Evolutionary conservation across 2,797 vertebrate species (phyloP), one percentile per base, ranked within the genome.

Genomic region (Pampus argenteus): DNA sequence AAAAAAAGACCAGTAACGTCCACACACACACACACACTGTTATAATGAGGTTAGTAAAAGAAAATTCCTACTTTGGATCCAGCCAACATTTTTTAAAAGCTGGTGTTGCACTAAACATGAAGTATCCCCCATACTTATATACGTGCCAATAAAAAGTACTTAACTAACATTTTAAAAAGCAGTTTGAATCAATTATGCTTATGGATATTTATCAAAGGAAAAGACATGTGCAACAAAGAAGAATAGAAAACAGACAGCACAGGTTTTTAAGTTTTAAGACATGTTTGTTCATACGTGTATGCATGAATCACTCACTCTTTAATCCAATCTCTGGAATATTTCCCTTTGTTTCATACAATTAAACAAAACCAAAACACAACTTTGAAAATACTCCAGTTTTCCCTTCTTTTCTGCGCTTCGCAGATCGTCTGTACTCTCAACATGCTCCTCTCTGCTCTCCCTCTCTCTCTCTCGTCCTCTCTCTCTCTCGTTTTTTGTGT

Each of bases 401-500:
- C 23, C 50, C 20, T 57, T 55, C n/a, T 57, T 23, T 76, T 73
- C 23, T 10, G 29, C 61, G 58, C 26, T 45, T 71, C 14, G 2
- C 31, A 10, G 40, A 76, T 81, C 45, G 20, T 86, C 88, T 82
- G 73, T 88, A 79, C 66, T 71, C 68, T 59, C 67, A 45, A 62
- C 79, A 47, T 26, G 68, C 64, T 50, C 60, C 60, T 62, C 71
- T 59, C 49, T 29, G 7, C 78, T 64, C 66, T 49, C 68, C 66
- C 54, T 61, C 66, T 71, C 49, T 31, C 65, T 66, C 67, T 48
- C 56, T 71, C 47, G 34, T 50, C n/a, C 64, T 69, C 70, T 78
- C 66, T 31, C 48, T 73, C 76, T 78, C 75, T 85, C 54, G 13
- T 87, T 87, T 90, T 88, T 92, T 91, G 83, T 87, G 88, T 93